Base-by-base conservation (phyloP, 2,797 vertebrate species). In the Hephaestus fuliginosus region DNA sequence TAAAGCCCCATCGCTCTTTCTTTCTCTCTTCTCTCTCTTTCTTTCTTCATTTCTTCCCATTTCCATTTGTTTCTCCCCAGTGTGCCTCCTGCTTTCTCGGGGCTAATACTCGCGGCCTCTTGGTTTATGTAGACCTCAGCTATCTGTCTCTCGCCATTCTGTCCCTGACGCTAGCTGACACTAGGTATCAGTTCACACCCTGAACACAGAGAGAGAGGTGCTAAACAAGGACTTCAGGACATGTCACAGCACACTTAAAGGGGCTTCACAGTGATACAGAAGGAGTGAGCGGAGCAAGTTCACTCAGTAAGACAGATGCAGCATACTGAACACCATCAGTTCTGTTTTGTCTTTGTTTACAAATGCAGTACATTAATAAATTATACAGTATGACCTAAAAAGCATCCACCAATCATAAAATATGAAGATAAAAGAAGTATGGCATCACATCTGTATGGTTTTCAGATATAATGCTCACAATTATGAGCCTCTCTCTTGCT, bases 141-240 rank as follows among this genome's bases (percentile, higher is more conserved):
- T 80, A 80, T 86, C 84, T 86, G 70, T 72, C 66, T 46, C 81
- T 82, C 80, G 84, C 91, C 92, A 88, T 91, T 92, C 92, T 89
- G 86, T 90, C 92, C 93, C 95, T 95, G 93, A 95, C 95, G 91
- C 95, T 91, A 94, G 92, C 96, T 97, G 97, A 96, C 97, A 97
- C 93, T 91, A 94, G 94, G 94, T 95, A 96, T 97, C 96, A 96
- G 96, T 97, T 98, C 96, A 96, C 97, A 97, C 97, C 94, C 93
- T 91, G 92, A 91, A 94, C 95, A 95, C 95, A 96, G 93, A 94
- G 94, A 95, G 94, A 96, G 82, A 97, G 95, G 97, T 97, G 97
- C 93, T 97, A 97, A 97, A 97, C 94, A 96, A 96, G 95, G 95
- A 96, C 96, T 96, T 97, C 94, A 93, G 95, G 95, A 96, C 96